phyloP scores from a whole-genome alignment of 2,888 invertebrate genomes.

The Leptogaster cylindrica region DNA sequence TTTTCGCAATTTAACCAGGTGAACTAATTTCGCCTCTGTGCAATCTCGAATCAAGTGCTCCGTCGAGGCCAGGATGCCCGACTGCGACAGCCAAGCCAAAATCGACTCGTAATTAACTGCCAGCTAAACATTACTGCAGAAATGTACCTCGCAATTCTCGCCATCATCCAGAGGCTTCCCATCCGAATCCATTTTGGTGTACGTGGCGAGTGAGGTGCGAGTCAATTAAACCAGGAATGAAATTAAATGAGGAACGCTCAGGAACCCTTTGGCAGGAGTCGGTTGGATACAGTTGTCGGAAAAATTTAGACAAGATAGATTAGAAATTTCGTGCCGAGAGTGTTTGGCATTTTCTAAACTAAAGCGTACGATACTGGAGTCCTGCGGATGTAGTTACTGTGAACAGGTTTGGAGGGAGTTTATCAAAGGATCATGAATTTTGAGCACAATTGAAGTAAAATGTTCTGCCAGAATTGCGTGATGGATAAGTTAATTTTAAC shows the following conservation, averaged over 20 bases:
- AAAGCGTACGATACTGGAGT: too few relatives aligned
- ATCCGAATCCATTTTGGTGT: not conserved
- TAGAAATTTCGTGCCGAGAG: too few relatives aligned
- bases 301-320: too few relatives aligned
- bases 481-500: too few relatives aligned
- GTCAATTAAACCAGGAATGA: constrained; percentile 16
- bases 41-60: constrained; percentile 1
- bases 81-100: not conserved
- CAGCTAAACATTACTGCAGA: not conserved
- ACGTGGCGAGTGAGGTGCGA: not conserved
- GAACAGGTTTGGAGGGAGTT: too few relatives aligned
- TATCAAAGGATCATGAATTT: too few relatives aligned
- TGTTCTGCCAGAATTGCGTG: too few relatives aligned
- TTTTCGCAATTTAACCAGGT: not conserved
- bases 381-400: too few relatives aligned
- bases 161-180: not conserved
- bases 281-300: too few relatives aligned
- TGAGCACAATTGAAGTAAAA: too few relatives aligned
- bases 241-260: constrained; percentile 6
- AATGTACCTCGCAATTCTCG: not conserved
- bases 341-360: too few relatives aligned
- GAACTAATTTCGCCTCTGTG: constrained; percentile 14
- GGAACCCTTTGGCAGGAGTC: too few relatives aligned
- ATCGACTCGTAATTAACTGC: constrained; percentile 27
- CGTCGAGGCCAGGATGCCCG: not conserved